Evolutionary conservation across 2,888 invertebrate species (phyloP).

Genomic region (Ametastegia equiseti): DNA sequence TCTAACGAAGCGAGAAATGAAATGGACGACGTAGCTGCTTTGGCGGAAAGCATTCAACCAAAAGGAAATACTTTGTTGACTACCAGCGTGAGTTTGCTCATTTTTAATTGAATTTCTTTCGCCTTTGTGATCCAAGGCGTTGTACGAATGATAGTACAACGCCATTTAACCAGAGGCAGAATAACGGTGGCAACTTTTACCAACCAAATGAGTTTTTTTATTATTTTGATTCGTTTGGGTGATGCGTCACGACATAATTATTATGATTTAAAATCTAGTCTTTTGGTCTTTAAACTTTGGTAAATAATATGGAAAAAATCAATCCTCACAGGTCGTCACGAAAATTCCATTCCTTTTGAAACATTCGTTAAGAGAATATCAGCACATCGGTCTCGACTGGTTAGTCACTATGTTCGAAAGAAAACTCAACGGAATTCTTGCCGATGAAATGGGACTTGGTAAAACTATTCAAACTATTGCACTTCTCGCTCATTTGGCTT

Average conservation of each 20-base stretch:
- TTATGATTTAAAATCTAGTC: too few relatives aligned
- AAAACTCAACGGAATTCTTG: constrained; percentile 96
- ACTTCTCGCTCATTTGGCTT: constrained; percentile 94
- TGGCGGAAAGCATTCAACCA: constrained; percentile 97
- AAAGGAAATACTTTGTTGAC: constrained; percentile 98
- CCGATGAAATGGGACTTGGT: constrained; percentile 98
- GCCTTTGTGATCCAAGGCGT: constrained; percentile 70
- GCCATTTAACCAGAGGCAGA: constrained; percentile 72
- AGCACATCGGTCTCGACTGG: constrained; percentile 98
- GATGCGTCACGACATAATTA: constrained; percentile 58
- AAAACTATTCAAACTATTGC: constrained; percentile 99
- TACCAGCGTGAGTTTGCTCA: constrained; percentile 83
- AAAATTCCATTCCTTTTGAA: constrained; percentile 95
- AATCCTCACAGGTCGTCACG: constrained; percentile 85
- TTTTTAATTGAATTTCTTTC: constrained; percentile 43
- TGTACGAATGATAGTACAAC: constrained; percentile 57
- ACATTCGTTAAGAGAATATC: constrained; percentile 95
- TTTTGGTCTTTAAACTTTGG: neutral
- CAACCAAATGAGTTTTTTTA: constrained; percentile 51
- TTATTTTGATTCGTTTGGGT: constrained; percentile 53
- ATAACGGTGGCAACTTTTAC: constrained; percentile 58
- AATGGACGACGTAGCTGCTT: constrained; percentile 94
- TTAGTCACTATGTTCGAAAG: constrained; percentile 97
- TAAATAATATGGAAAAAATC: constrained; percentile 50
- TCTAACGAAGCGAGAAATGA: constrained; percentile 81